These are phyloP conservation scores for Drosophila arawakana DNA, from an alignment of 1,140 invertebrate species.

Conservation along the genomic window DNA sequence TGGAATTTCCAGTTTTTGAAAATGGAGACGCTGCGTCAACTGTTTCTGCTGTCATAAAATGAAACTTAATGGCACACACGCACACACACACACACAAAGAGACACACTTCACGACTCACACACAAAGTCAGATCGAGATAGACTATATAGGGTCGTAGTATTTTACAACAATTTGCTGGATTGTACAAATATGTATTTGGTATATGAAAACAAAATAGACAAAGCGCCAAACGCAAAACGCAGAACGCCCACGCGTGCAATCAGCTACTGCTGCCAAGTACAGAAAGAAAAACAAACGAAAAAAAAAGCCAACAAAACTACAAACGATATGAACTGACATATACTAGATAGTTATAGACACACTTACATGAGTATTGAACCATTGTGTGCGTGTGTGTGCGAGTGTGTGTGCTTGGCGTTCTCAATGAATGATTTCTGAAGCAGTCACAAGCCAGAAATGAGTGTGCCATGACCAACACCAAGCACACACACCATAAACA, in stretches of 20 bases:
- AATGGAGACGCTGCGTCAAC: constrained; percentile 78
- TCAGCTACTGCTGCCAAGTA: constrained; percentile 66
- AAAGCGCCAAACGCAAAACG: constrained; percentile 33
- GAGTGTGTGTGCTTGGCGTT: constrained; percentile 40
- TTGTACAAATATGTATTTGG: constrained; percentile 77
- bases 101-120: not conserved
- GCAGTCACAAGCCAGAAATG: constrained; percentile 58
- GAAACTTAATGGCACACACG: constrained; percentile 73
- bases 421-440: constrained; percentile 79
- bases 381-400: constrained; percentile 17
- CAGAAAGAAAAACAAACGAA: constrained; percentile 10
- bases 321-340: constrained; percentile 24
- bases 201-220: constrained; percentile 72
- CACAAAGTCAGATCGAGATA: constrained; percentile 17
- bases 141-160: constrained; percentile 61
- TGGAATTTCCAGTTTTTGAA: constrained; percentile 67
- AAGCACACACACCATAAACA: constrained; percentile 4
- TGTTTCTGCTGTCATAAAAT: constrained; percentile 80
- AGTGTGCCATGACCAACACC: constrained; percentile 35
- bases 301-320: constrained; percentile 41
- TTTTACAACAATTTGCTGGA: constrained; percentile 68
- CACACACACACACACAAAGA: constrained; percentile 18
- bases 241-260: constrained; percentile 68
- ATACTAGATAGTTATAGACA: constrained; percentile 27
- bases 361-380: constrained; percentile 6